A percentile compares a stretch with the other conserved stretches of the same genome.
Evolutionary conservation across 2,113 vertebrate genomes (phyloP).

Genomic region (Phalacrocorax pelagicus): DNA sequence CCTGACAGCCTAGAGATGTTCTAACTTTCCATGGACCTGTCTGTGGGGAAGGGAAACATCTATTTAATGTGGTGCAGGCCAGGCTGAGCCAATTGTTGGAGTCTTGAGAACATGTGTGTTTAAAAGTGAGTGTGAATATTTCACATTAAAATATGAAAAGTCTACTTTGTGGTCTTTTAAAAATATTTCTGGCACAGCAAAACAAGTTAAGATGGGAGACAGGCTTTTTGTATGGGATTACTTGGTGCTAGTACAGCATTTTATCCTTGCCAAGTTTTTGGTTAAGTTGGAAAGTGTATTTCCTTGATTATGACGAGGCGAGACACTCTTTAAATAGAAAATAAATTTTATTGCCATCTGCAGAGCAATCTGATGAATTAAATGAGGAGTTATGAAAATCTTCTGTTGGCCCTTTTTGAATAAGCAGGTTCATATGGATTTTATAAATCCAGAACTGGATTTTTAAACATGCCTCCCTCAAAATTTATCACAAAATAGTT

Average conservation of each 20-base stretch:
- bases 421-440: neutral
- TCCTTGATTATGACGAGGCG: conserved; percentile 39
- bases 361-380: conserved; percentile 43
- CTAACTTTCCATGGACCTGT: neutral
- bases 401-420: neutral
- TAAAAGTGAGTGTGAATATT: conserved; percentile 5
- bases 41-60: neutral
- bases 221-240: conserved; percentile 29
- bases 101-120: neutral
- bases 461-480: neutral
- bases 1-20: neutral
- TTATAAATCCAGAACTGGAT: neutral
- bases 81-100: neutral
- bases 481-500: neutral
- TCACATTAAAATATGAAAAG: conserved; percentile 20
- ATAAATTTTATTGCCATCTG: conserved; percentile 35
- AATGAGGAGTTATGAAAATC: conserved; percentile 6
- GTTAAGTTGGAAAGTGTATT: conserved; percentile 15
- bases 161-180: conserved; percentile 50
- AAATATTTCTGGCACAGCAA: conserved; percentile 31
- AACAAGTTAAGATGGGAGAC: conserved; percentile 30
- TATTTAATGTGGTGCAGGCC: neutral
- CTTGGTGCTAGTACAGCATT: conserved; percentile 2
- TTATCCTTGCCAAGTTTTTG: conserved; percentile 46
- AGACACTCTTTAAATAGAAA: conserved; percentile 54